Evolutionary conservation across 2,797 vertebrate species (phyloP), one percentile per base, ranked within the genome.

Genomic region (Gymnocypris eckloni): DNA sequence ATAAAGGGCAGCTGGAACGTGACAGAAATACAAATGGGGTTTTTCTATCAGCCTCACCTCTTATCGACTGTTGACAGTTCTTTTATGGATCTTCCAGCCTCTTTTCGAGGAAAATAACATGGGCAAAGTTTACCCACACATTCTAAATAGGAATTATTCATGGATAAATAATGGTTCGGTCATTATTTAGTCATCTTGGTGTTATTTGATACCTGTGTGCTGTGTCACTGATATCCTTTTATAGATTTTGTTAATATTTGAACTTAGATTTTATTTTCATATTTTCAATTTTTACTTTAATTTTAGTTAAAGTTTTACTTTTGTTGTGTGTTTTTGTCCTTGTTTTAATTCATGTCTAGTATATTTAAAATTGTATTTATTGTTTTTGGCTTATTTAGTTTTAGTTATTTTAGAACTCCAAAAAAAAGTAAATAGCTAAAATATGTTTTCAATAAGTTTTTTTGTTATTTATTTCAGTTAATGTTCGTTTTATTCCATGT

Each of bases 11-110:
- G 41, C 15, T 25, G 59, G 43, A 22, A 77, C 2, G 59, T 67
- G 82, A 67, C 59, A 52, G 59, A 77, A 54, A 83, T 83, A 67
- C 20, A 37, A 76, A 83, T 64, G 18, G n/a, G 28, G 10, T 37
- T 50, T 43, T 64, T 83, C 54, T 82, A 33, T 75, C 72, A 77
- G 67, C 28, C 72, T 67, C 33, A 67, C n/a, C 45, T 67, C 61
- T 41, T 83, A 83, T 64, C 43, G 41, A 16, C 43, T n/a, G 81
- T 75, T 50, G 25, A 33, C 22, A 15, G 39, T 59, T 15, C 7
- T 83, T 28, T 67, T 67, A 76, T 77, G 37, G 33, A 77, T 77
- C 45, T 50, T 45, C 15, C 20, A 64, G 25, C 7, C 43, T 50
- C 9, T 64, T 48, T 50, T 28, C 15, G 0, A 50, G 7, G 20